phyloP scores from a whole-genome alignment of 2,888 invertebrate species.

The Cryptocephalus moraei region DNA sequence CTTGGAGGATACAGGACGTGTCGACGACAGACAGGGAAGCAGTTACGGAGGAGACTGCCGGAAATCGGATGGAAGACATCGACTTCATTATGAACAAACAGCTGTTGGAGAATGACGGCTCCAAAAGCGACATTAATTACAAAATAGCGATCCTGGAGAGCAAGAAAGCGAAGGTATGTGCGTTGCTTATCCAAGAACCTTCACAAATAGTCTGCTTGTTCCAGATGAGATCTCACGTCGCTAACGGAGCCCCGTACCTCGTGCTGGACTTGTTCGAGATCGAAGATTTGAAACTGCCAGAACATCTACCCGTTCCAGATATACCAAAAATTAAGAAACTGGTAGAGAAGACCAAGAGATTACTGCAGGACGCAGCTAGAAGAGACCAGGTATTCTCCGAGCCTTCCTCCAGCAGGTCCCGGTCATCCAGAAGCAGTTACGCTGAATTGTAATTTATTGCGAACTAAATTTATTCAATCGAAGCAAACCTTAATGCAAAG shows the following conservation, averaged over 20 bases:
- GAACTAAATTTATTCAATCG: background rate
- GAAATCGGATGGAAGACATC: slow-evolving; percentile 7
- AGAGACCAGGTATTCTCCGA: slow-evolving; percentile 30
- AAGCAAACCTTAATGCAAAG: background rate
- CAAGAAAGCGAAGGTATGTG: slow-evolving; percentile 30
- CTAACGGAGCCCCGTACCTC: slow-evolving; percentile 48
- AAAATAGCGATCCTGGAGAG: slow-evolving; percentile 40
- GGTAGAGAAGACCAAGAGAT: slow-evolving; percentile 23
- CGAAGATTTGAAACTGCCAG: slow-evolving; percentile 36
- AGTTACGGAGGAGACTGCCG: no score
- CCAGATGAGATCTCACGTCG: slow-evolving; percentile 45
- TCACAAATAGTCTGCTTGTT: slow-evolving; percentile 1
- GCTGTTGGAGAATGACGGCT: slow-evolving; percentile 38
- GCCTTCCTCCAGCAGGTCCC: slow-evolving; percentile 26
- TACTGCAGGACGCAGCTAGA: slow-evolving; percentile 24
- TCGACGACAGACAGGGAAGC: background rate
- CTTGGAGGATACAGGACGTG: slow-evolving; percentile 27
- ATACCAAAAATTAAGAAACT: slow-evolving; percentile 22
- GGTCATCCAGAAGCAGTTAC: slow-evolving; percentile 14
- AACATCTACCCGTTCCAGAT: slow-evolving; percentile 29
- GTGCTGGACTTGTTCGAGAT: slow-evolving; percentile 44
- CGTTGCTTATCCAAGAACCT: background rate
- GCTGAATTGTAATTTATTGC: slow-evolving; percentile 5
- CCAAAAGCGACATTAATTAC: slow-evolving; percentile 42
- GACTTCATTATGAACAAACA: slow-evolving; percentile 20